Conservation (phyloP, 2,888 invertebrate genomes). For the Stictocephala bisonia region DNA sequence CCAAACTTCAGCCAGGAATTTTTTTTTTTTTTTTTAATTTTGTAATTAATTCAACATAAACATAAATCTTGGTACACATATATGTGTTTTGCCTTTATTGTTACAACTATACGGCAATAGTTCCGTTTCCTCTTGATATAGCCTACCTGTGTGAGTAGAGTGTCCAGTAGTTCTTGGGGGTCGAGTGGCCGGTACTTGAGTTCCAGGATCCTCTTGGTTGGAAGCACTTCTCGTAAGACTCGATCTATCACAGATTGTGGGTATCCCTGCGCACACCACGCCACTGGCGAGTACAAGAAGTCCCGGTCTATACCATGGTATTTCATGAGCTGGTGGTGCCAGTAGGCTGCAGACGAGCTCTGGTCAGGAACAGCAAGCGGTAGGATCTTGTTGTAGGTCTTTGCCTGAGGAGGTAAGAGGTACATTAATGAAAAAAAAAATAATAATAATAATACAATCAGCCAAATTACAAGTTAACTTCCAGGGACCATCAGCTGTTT, state of each 20-base stretch:
- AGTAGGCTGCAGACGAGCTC: slow-evolving; percentile 66
- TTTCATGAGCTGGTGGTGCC: slow-evolving; percentile 70
- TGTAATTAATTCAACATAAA: too few relatives aligned
- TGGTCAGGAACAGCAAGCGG: slow-evolving; percentile 71
- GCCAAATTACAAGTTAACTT: too few relatives aligned
- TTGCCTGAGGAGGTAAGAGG: slow-evolving; percentile 62
- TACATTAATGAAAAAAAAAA: too few relatives aligned
- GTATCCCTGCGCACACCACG: slow-evolving; percentile 69
- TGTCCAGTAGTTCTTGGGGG: slow-evolving; percentile 26
- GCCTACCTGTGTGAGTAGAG: too few relatives aligned
- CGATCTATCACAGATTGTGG: slow-evolving; percentile 68
- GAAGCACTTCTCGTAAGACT: slow-evolving; percentile 66
- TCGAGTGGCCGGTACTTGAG: slow-evolving; percentile 63
- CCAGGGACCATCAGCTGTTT: too few relatives aligned
- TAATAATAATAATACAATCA: not conserved
- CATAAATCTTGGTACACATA: too few relatives aligned
- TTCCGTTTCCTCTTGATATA: too few relatives aligned
- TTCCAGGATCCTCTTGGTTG: slow-evolving; percentile 67
- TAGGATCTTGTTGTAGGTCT: slow-evolving; percentile 71
- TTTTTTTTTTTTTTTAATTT: too few relatives aligned
- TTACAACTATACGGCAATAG: too few relatives aligned
- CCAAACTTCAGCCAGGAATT: too few relatives aligned
- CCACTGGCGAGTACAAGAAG: slow-evolving; percentile 70
- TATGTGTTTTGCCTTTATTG: too few relatives aligned
- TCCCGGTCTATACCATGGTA: slow-evolving; percentile 71